Conservation (phyloP, 2,888 invertebrate genomes). For the Clusia tigrina region DNA sequence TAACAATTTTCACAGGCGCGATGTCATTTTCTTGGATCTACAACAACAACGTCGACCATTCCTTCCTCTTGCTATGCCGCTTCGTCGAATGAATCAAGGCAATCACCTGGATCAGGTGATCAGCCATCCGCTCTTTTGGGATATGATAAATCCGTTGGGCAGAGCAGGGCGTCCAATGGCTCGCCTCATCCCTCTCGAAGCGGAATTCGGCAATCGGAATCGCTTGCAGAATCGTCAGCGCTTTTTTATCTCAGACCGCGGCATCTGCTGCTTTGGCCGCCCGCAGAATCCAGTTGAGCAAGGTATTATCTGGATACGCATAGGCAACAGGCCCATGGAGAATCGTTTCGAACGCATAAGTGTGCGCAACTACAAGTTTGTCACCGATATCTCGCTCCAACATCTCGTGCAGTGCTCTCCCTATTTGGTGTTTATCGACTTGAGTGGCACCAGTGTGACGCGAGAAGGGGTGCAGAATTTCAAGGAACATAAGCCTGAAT, state of each 20-base stretch:
- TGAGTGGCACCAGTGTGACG: constrained; percentile 74
- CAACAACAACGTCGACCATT: constrained; percentile 38
- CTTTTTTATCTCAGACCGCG: constrained; percentile 56
- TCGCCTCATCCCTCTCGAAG: constrained; percentile 38
- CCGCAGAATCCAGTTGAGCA: constrained; percentile 57
- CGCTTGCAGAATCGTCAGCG: constrained; percentile 8
- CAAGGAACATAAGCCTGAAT: constrained; percentile 69
- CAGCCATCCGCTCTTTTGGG: constrained; percentile 58
- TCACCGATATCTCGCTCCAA: constrained; percentile 71
- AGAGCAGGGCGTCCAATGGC: constrained; percentile 27
- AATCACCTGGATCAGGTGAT: constrained; percentile 50
- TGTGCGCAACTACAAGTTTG: constrained; percentile 69
- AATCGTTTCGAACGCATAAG: constrained; percentile 67
- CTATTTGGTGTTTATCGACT: constrained; percentile 69
- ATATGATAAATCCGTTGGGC: constrained; percentile 55
- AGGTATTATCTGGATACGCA: constrained; percentile 62
- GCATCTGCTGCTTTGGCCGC: constrained; percentile 61
- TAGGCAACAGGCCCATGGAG: constrained; percentile 60
- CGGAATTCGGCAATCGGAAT: constrained; percentile 12
- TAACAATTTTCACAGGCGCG: too few relatives aligned
- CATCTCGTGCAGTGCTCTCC: constrained; percentile 72
- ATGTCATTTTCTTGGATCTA: constrained; percentile 50
- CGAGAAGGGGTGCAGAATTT: constrained; percentile 70
- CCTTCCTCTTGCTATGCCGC: constrained; percentile 30
- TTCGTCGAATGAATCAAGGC: constrained; percentile 28